Evolutionary conservation across 2,888 invertebrate species (phyloP).

Genomic region (Blera fallax): DNA sequence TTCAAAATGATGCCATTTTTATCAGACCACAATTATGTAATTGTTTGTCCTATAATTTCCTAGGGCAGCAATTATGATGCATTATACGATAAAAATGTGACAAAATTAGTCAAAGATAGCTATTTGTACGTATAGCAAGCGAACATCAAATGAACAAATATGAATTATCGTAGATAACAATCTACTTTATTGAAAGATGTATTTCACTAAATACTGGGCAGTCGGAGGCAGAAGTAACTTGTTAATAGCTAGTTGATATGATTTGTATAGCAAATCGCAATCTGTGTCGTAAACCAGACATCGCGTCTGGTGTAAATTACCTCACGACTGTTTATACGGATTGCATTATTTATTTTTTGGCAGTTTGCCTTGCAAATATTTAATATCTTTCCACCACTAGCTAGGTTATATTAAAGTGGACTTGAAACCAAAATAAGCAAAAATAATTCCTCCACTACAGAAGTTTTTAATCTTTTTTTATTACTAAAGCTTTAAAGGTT

Average conservation of each 20-base stretch:
- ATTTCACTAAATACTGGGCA: not conserved
- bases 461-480: not conserved
- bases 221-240: not conserved
- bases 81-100: slow-evolving; percentile 18
- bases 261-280: not conserved
- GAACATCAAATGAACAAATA: not conserved
- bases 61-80: slow-evolving; percentile 10
- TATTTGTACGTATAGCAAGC: not conserved
- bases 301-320: not conserved
- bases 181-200: not conserved
- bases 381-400: not conserved
- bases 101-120: not conserved
- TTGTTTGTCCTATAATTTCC: not conserved
- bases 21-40: not conserved
- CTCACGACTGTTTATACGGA: not conserved
- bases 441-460: not conserved
- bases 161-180: slow-evolving; percentile 4
- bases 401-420: not conserved
- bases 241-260: not conserved
- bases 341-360: not conserved
- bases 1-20: not conserved
- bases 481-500: not conserved
- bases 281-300: not conserved
- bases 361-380: not conserved
- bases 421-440: not conserved